A percentile compares a stretch with the other conserved stretches of the same genome.
Evolutionary conservation across 2,888 invertebrate species (phyloP).

Genomic region (Dryocosmus kuriphilus): DNA sequence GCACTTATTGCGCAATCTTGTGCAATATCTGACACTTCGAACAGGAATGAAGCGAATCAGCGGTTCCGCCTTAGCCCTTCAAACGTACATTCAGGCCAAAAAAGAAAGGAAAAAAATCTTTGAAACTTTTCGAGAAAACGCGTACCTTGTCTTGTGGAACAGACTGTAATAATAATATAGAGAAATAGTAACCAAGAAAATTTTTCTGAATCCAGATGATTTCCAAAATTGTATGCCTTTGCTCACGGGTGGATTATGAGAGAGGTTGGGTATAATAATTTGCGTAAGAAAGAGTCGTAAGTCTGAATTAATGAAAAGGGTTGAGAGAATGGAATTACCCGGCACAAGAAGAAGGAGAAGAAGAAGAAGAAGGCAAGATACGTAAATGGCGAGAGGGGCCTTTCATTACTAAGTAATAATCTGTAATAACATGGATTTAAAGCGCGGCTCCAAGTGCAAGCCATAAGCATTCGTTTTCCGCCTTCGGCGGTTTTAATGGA

Average conservation of each 20-base stretch:
- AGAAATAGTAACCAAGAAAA: too few relatives aligned
- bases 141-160: too few relatives aligned
- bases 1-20: too few relatives aligned
- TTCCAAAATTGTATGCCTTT: too few relatives aligned
- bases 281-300: background rate
- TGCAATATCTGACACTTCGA: too few relatives aligned
- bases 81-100: too few relatives aligned
- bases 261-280: background rate
- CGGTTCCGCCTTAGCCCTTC: too few relatives aligned
- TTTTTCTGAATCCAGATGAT: too few relatives aligned
- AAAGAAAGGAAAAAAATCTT: too few relatives aligned
- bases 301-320: background rate
- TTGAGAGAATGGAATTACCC: conserved; percentile 8
- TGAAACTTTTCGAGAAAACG: too few relatives aligned
- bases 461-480: conserved; percentile 69
- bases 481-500: conserved; percentile 72
- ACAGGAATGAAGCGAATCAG: too few relatives aligned
- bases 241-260: background rate
- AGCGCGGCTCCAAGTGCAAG: conserved; percentile 65
- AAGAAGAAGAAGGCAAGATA: conserved; percentile 47
- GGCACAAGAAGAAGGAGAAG: conserved; percentile 25
- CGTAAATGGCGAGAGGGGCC: conserved; percentile 66
- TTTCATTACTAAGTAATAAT: conserved; percentile 72
- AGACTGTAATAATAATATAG: too few relatives aligned
- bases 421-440: conserved; percentile 72